A percentile compares a stretch with the other conserved stretches of the same genome.
Evolutionary conservation across 1,140 invertebrate species (phyloP).

Genomic region (Sipha flava): DNA sequence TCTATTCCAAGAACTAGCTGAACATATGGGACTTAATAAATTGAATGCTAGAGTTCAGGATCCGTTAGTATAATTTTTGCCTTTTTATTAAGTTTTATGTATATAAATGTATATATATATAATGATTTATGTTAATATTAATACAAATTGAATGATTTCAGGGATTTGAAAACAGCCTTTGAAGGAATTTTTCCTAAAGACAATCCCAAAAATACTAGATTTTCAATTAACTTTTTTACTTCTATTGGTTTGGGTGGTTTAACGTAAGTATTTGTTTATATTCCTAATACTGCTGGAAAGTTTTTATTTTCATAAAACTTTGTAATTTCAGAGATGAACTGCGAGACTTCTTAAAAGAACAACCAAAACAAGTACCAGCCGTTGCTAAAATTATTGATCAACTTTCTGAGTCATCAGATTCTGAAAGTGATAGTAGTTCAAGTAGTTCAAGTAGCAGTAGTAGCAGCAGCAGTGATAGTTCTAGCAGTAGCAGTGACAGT

Average conservation of each 20-base stretch:
- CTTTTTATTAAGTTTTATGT: slow-evolving; percentile 23
- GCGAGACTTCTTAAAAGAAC: slow-evolving; percentile 29
- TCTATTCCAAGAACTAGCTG: slow-evolving; percentile 90
- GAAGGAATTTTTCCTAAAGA: slow-evolving; percentile 90
- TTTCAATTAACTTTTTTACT: slow-evolving; percentile 99
- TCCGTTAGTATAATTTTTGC: slow-evolving; percentile 50
- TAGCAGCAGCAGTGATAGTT: not conserved
- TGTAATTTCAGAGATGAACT: slow-evolving; percentile 25
- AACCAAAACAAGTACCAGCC: slow-evolving; percentile 8
- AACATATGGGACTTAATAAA: slow-evolving; percentile 90
- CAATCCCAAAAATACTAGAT: slow-evolving; percentile 91
- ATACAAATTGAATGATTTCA: slow-evolving; percentile 45
- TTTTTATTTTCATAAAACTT: not conserved
- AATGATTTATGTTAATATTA: not conserved
- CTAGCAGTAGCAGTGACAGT: not conserved
- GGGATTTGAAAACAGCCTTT: slow-evolving; percentile 76
- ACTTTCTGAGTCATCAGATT: not conserved
- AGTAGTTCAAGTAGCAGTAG: not conserved
- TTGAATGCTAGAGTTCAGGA: slow-evolving; percentile 85
- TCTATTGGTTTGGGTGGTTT: slow-evolving; percentile 94
- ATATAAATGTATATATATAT: no score
- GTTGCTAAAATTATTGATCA: slow-evolving; percentile 2
- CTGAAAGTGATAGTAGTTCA: not conserved
- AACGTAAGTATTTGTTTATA: slow-evolving; percentile 54
- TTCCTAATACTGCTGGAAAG: not conserved